Evolutionary conservation across 2,797 vertebrate genomes (phyloP).

Genomic region (Esox masquinongy): DNA sequence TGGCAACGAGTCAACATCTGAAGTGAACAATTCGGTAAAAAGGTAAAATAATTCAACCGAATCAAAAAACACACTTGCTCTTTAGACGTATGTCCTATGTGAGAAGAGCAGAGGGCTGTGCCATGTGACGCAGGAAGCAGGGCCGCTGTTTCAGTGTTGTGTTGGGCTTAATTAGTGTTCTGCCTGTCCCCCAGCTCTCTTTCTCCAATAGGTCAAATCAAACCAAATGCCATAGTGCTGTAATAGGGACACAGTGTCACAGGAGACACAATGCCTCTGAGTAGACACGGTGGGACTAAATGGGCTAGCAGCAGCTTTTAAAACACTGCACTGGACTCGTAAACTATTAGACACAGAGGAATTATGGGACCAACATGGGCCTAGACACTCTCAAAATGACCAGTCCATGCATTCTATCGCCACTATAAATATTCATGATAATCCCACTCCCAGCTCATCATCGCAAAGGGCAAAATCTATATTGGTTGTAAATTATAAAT

Average conservation of each 20-base stretch:
- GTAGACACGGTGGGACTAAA: conserved; percentile 5
- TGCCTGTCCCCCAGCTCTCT: conserved; percentile 22
- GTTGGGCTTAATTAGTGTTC: conserved; percentile 36
- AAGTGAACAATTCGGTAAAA: not conserved
- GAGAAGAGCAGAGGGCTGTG: not conserved
- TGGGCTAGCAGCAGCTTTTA: not conserved
- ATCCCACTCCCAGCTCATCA: conserved; percentile 58
- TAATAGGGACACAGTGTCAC: conserved; percentile 28
- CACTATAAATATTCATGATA: conserved; percentile 69
- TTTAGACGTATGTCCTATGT: not conserved
- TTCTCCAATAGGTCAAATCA: conserved; percentile 27
- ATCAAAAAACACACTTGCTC: not conserved
- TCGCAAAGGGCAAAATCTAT: conserved; percentile 75
- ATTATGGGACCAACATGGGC: not conserved
- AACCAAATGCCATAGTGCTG: conserved; percentile 17
- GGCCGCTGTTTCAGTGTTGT: conserved; percentile 18
- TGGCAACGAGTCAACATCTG: too few species aligned
- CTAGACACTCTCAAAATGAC: conserved; percentile 42
- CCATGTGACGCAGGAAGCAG: not conserved
- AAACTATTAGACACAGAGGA: conserved; percentile 13
- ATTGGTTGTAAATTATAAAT: conserved; percentile 76
- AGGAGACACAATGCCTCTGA: conserved; percentile 6
- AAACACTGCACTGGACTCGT: conserved; percentile 12
- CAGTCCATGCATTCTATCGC: conserved; percentile 40
- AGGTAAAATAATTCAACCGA: not conserved